A percentile compares a stretch with the other conserved stretches of the same genome.
Conservation (phyloP, 2,797 vertebrate genomes). For the Loriculus beryllinus region DNA sequence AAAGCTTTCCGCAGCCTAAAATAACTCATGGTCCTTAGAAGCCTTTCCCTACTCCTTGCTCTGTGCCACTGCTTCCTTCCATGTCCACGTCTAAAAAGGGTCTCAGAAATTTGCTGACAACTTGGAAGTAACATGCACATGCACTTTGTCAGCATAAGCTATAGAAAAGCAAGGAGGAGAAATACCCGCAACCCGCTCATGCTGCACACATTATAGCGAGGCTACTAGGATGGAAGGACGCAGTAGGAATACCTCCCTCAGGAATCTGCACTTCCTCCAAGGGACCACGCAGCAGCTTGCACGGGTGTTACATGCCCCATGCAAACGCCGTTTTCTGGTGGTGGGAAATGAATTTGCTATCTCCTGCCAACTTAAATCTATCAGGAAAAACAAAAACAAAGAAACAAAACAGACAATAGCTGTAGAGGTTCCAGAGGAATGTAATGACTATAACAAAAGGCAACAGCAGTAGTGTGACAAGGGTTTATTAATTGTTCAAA, state of each 20-base stretch:
- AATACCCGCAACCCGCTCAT: background rate
- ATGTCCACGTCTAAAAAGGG: background rate
- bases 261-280: background rate
- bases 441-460: constrained; percentile 9
- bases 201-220: background rate
- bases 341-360: background rate
- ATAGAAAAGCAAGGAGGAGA: background rate
- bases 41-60: background rate
- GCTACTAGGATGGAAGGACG: background rate
- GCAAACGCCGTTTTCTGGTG: background rate
- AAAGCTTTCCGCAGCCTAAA: background rate
- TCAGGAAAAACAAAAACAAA: constrained; percentile 18
- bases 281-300: background rate
- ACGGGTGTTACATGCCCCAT: accelerated
- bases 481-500: background rate
- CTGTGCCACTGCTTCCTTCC: background rate
- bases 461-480: background rate
- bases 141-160: background rate
- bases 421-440: background rate
- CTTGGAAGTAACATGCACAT: accelerated
- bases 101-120: background rate
- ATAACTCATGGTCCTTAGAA: background rate
- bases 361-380: constrained; percentile 1
- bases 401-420: background rate
- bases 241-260: background rate